Evolutionary conservation across 2,797 vertebrate species (phyloP).

Genomic region (Sciurus carolinensis): DNA sequence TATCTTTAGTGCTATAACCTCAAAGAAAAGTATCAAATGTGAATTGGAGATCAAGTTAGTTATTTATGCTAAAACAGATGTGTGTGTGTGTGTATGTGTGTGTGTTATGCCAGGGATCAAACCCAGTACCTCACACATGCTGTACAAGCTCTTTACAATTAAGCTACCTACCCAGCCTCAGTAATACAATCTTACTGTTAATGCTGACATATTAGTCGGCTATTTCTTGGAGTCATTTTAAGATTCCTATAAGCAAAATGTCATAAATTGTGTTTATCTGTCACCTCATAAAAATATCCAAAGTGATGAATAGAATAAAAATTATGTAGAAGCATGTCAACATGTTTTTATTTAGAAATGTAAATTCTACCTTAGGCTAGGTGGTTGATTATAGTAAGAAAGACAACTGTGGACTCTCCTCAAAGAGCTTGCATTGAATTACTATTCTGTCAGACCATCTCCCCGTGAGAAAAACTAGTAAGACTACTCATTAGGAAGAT

Average conservation of each 20-base stretch:
- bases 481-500: not conserved
- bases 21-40: constrained; percentile 43
- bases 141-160: not conserved
- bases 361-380: constrained; percentile 18
- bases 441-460: constrained; percentile 8
- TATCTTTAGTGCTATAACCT: constrained; percentile 15
- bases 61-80: not conserved
- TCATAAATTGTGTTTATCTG: not conserved
- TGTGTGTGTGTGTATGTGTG: not conserved
- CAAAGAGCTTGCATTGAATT: not conserved
- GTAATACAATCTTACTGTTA: not conserved
- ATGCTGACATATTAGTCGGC: not conserved
- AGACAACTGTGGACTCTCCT: not conserved
- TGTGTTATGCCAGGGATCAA: not conserved
- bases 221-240: constrained; percentile 34
- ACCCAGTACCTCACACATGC: not conserved
- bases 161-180: not conserved
- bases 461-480: not conserved
- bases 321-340: not conserved
- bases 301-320: constrained; percentile 34
- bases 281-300: constrained; percentile 29
- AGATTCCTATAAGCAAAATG: constrained; percentile 46
- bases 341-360: constrained; percentile 49
- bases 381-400: not conserved
- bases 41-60: not conserved